Evolutionary conservation across 1,140 invertebrate genomes (phyloP), one percentile per base, ranked within the genome.

Genomic region (Bathynomus jamesi): DNA sequence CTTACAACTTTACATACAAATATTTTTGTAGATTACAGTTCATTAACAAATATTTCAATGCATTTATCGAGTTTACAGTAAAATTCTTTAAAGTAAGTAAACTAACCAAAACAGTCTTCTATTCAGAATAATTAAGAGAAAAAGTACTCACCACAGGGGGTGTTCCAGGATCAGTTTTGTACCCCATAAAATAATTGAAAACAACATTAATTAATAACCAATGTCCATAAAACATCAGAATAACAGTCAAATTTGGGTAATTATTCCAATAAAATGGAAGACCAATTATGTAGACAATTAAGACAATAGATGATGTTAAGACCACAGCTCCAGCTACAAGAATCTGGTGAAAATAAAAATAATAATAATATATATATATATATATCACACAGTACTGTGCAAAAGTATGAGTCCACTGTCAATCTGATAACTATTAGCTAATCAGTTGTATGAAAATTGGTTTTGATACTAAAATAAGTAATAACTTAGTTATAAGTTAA

Each of bases 171-270:
- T 70, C 61, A 11, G 76, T 78, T 28, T 61, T 63, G 17, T 71
- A 75, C 2, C 72, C 75, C 69, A 76, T 75, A 31, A 46, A 69
- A 68, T 96, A 98, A 84, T 98, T 92, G 82, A 96, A 98, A 3
- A 89, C 83, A 63, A 96, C 89, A 83, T 98, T 98, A 4, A 94
- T 80, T 24, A 98, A 83, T 5, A 98, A 80, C 94, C 94, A 98
- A 80, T 98, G 90, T 27, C 95, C 95, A 82, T 96, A 81, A 27
- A 93, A 83, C 4, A 97, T 79, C 74, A 97, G 85, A 75, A 91
- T 83, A 30, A 89, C 78, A 32, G 93, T 90, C 17, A 87, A 83
- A 27, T 82, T 78, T 31, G 87, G 86, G 83, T 87, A 91, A 78
- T 88, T 88, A 53, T 90, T 83, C 89, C 89, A 93, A 88, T 92